phyloP scores from a whole-genome alignment of 2,888 invertebrate species.

The Aleiodes leptofemur region DNA sequence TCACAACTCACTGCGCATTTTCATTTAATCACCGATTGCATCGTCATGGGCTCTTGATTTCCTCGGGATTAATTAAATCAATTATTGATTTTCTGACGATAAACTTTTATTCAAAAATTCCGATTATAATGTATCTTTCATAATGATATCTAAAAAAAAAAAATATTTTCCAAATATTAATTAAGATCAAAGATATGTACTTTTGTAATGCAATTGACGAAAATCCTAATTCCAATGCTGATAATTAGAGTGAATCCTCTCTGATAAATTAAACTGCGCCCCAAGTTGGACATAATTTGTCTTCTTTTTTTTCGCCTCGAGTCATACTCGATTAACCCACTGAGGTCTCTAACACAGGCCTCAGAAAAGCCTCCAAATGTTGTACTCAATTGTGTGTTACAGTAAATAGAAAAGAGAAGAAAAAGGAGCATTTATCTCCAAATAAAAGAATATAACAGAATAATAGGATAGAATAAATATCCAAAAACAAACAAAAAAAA shows the following conservation, averaged over 20 bases:
- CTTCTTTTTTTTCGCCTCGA: background rate
- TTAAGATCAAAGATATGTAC: too few species aligned
- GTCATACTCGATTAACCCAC: conserved; percentile 9
- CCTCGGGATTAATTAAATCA: background rate
- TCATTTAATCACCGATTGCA: background rate
- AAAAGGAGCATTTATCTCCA: too few species aligned
- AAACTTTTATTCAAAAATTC: background rate
- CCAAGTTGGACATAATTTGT: conserved; percentile 22
- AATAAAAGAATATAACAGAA: too few species aligned
- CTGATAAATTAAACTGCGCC: conserved; percentile 61
- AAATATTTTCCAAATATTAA: too few species aligned
- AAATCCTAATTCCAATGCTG: conserved; percentile 2
- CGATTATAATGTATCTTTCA: background rate
- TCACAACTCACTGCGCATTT: background rate
- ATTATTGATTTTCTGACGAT: background rate
- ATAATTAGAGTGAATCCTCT: conserved; percentile 49
- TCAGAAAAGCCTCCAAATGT: background rate
- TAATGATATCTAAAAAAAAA: background rate
- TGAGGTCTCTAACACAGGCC: background rate
- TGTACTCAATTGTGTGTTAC: background rate
- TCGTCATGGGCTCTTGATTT: too few species aligned
- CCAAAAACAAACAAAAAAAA: too few species aligned
- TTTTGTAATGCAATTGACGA: background rate
- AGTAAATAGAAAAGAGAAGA: too few species aligned
- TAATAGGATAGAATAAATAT: too few species aligned